Conservation (phyloP, 2,888 invertebrate genomes). For the Tillus elongatus region DNA sequence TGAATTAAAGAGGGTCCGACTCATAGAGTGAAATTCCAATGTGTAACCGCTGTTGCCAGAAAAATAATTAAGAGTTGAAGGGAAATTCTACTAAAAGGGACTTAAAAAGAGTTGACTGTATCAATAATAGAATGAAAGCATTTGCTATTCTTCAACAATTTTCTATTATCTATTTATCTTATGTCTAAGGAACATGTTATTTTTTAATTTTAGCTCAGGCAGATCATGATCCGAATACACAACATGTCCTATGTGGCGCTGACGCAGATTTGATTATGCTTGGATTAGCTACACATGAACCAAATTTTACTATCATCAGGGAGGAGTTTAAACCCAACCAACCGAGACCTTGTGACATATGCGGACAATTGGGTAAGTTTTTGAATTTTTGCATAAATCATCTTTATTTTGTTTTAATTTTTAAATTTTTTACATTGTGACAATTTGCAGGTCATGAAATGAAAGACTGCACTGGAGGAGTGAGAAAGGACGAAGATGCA, state of each 20-base stretch:
- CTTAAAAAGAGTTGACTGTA: too few relatives aligned
- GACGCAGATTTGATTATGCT: constrained; percentile 98
- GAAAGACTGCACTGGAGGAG: constrained; percentile 80
- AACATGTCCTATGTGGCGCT: constrained; percentile 95
- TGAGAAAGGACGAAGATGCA: constrained; percentile 51
- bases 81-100: too few relatives aligned
- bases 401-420: too few relatives aligned
- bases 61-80: too few relatives aligned
- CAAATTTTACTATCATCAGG: constrained; percentile 95
- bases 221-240: constrained; percentile 95
- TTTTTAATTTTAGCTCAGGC: constrained; percentile 61
- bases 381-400: background rate
- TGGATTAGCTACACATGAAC: constrained; percentile 96
- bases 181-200: too few relatives aligned
- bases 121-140: too few relatives aligned
- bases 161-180: too few relatives aligned
- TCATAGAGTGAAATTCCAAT: too few relatives aligned
- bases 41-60: too few relatives aligned
- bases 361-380: constrained; percentile 63
- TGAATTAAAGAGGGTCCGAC: too few relatives aligned
- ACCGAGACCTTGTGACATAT: constrained; percentile 91
- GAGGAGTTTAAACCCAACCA: constrained; percentile 99
- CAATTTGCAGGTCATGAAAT: constrained; percentile 75
- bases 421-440: too few relatives aligned
- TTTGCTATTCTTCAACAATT: too few relatives aligned